Base-by-base conservation (phyloP, 1,140 invertebrate genomes). In the Potamilus streckersoni region DNA sequence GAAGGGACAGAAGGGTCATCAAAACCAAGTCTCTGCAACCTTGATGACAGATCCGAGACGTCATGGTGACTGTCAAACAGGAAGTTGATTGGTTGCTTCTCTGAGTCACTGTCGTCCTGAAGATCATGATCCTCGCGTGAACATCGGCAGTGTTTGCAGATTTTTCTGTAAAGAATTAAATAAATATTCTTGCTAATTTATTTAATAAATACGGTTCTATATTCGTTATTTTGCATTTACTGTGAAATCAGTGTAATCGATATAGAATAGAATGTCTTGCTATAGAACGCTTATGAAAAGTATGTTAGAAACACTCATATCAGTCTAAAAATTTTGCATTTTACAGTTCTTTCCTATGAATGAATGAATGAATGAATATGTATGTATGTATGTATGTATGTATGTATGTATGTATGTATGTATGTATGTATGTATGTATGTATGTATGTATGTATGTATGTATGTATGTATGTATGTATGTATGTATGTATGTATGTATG, bases 141-240 rank as follows among this genome's bases (percentile, higher is more conserved):
- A 85, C 93, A 94, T 83, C 92, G 93, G 88, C 93, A 94, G 86
- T 93, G 93, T 66, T 93, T 92, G 89, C 93, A 94, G 79, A 93
- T 92, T 89, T 94, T 94, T 80, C 93, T 94, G 91, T 6, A 91
- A 90, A 49, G 71, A 70, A 80, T 4, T 72, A 70, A 77, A 5
- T 49, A 12, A 59, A 71, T 61, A 61, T 61, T 23, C 17, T 61
- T 6, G 17, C 59, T 60, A 60, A 60, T n/a, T 60, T 60, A 17
- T 60, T 17, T 60, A n/a, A 60, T 17, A 17, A 17, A 60, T 60
- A 23, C 59, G n/a, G 16, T 60, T 60, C 59, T 17, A n/a, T 17
- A 60, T 60, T n/a, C 16, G n/a, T 60, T 1, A 17, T 60, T n/a
- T 60, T 60, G 55, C 64, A 65, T 23, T 17, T 23, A 23, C 23